Evolutionary conservation across 2,888 invertebrate genomes (phyloP).

Genomic region (Rhamphomyia laevipes): DNA sequence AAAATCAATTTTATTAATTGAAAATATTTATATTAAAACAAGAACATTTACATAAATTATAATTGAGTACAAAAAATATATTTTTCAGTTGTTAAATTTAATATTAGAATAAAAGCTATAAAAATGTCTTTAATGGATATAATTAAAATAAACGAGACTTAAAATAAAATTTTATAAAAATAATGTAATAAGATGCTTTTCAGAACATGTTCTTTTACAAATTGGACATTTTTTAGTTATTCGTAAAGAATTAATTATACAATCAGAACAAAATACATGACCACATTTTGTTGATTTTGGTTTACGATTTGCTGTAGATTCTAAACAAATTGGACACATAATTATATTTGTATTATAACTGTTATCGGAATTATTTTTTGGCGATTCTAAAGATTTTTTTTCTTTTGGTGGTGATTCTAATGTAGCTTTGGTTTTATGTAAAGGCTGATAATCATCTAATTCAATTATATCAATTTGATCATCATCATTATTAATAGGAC

Average conservation of each 20-base stretch:
- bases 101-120: too few species aligned
- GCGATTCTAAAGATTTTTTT: background rate
- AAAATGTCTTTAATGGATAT: too few species aligned
- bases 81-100: too few species aligned
- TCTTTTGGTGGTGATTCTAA: background rate
- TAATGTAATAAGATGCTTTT: background rate
- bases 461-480: background rate
- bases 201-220: slow-evolving; percentile 9
- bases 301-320: slow-evolving; percentile 2
- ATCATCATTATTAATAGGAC: background rate
- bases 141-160: too few species aligned
- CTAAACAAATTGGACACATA: slow-evolving; percentile 16
- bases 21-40: too few species aligned
- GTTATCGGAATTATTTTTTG: background rate
- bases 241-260: slow-evolving; percentile 13
- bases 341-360: background rate
- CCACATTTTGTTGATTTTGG: slow-evolving; percentile 17
- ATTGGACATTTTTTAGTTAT: slow-evolving; percentile 14
- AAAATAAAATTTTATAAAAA: background rate
- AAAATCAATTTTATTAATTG: too few species aligned
- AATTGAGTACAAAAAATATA: too few species aligned
- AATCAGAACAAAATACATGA: slow-evolving; percentile 16
- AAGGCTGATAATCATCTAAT: background rate
- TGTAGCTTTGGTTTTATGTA: background rate
- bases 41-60: too few species aligned